Evolutionary conservation across 2,888 invertebrate genomes (phyloP).

Genomic region (Ormyrus nitidulus): DNA sequence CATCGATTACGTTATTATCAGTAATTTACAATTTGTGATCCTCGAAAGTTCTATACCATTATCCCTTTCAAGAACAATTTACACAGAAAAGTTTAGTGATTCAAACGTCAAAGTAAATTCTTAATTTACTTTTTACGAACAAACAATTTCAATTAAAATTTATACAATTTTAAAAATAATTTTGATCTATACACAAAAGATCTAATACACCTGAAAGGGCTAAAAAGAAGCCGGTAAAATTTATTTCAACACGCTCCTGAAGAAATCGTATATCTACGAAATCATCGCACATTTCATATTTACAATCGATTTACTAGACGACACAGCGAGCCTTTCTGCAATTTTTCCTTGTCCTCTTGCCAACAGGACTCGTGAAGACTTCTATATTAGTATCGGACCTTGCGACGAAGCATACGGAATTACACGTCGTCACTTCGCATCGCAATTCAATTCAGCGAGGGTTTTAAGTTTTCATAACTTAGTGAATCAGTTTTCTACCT

Average conservation of each 20-base stretch:
- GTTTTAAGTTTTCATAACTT: slow-evolving; percentile 40
- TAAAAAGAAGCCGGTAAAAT: not conserved
- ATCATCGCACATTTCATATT: slow-evolving; percentile 14
- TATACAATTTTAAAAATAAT: not conserved
- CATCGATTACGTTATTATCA: not conserved
- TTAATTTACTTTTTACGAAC: not conserved
- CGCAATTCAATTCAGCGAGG: slow-evolving; percentile 35
- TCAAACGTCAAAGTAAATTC: not conserved
- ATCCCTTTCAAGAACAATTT: slow-evolving; percentile 33
- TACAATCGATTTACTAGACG: slow-evolving; percentile 17
- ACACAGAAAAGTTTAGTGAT: not conserved
- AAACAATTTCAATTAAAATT: slow-evolving; percentile 6
- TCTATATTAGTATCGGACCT: not conserved
- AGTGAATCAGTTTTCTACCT: slow-evolving; percentile 47
- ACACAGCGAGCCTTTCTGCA: not conserved
- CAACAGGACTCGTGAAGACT: not conserved
- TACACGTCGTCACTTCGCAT: slow-evolving; percentile 16
- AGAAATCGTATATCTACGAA: slow-evolving; percentile 23
- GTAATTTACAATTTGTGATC: slow-evolving; percentile 19
- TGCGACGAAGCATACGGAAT: slow-evolving; percentile 3
- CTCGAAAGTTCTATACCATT: slow-evolving; percentile 23
- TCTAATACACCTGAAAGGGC: slow-evolving; percentile 14
- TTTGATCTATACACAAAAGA: not conserved
- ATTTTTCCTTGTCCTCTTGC: slow-evolving; percentile 18
- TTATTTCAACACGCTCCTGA: slow-evolving; percentile 4